Conservation (phyloP, 1,140 invertebrate genomes). For the Pachypeltis micranthus region DNA sequence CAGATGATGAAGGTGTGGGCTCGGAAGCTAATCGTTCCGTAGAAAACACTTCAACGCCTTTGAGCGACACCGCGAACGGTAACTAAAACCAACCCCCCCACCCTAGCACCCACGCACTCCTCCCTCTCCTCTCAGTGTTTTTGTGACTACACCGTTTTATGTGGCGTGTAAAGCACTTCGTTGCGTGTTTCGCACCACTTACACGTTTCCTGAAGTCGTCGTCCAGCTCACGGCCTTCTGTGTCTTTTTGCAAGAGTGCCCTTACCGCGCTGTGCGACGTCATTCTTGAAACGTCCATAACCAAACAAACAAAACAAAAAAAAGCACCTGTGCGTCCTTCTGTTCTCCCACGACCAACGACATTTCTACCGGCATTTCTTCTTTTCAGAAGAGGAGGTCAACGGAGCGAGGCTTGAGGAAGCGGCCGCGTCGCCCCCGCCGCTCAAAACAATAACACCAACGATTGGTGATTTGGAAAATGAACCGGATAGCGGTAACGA, state of each 20-base stretch:
- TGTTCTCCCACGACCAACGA: conserved; percentile 2
- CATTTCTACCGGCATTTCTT: conserved; percentile 6
- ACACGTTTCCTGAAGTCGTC: conserved; percentile 3
- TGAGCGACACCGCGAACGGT: conserved; percentile 5
- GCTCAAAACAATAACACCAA: not conserved
- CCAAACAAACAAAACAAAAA: too few relatives aligned
- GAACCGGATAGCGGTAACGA: not conserved
- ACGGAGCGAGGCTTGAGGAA: conserved; percentile 11
- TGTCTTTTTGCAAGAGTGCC: not conserved
- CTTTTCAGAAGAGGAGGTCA: conserved; percentile 21
- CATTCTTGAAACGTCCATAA: conserved; percentile 6
- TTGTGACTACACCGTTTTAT: not conserved
- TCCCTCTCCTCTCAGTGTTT: not conserved
- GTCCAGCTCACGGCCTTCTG: conserved; percentile 5
- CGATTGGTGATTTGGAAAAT: not conserved
- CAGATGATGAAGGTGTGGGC: conserved; percentile 21
- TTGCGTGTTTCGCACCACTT: not conserved
- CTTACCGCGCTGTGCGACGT: conserved; percentile 4
- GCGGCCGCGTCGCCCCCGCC: not conserved
- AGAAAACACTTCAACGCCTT: conserved; percentile 9
- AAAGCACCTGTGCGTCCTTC: conserved; percentile 7
- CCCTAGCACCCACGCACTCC: conserved; percentile 1
- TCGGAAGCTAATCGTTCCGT: conserved; percentile 13
- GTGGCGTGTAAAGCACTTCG: not conserved
- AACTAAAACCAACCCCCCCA: conserved; percentile 1